Conservation (phyloP, 2,113 vertebrate species). For the Scomber scombrus region DNA sequence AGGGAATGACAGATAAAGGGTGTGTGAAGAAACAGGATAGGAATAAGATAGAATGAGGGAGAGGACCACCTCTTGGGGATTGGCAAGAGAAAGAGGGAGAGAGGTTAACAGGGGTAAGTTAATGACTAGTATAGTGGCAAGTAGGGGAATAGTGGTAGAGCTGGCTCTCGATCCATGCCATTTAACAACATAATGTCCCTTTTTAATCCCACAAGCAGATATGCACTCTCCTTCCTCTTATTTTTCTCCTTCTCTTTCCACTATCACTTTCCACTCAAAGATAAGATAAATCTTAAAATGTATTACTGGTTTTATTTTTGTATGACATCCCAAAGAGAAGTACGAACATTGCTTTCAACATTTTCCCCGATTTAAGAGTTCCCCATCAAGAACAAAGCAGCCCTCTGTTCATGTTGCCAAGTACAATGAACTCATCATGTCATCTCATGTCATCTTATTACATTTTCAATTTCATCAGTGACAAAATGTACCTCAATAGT, state of each 20-base stretch:
- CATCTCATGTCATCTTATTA: background rate
- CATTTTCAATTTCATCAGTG: background rate
- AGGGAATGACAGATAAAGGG: background rate
- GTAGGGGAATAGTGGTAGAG: conserved; percentile 6
- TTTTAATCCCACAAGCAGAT: conserved; percentile 9
- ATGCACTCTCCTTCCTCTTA: background rate
- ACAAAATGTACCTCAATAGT: background rate
- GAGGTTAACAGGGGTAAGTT: conserved; percentile 22
- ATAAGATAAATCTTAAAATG: background rate
- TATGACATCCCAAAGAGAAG: background rate
- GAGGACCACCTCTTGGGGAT: conserved; percentile 40
- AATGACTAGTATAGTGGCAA: conserved; percentile 34
- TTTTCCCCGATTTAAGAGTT: background rate
- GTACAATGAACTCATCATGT: background rate
- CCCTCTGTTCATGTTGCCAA: background rate
- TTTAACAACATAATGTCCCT: conserved; percentile 34
- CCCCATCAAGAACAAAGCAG: background rate
- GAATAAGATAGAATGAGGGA: conserved; percentile 24
- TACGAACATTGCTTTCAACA: background rate
- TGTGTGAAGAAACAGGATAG: conserved; percentile 3
- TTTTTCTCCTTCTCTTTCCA: background rate
- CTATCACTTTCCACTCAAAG: background rate
- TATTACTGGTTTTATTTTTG: background rate
- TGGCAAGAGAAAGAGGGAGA: conserved; percentile 30
- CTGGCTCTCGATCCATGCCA: conserved; percentile 18